Base-by-base conservation (phyloP, 53 echinoderm and acorn worm genomes). In the Apostichopus leukothele region DNA sequence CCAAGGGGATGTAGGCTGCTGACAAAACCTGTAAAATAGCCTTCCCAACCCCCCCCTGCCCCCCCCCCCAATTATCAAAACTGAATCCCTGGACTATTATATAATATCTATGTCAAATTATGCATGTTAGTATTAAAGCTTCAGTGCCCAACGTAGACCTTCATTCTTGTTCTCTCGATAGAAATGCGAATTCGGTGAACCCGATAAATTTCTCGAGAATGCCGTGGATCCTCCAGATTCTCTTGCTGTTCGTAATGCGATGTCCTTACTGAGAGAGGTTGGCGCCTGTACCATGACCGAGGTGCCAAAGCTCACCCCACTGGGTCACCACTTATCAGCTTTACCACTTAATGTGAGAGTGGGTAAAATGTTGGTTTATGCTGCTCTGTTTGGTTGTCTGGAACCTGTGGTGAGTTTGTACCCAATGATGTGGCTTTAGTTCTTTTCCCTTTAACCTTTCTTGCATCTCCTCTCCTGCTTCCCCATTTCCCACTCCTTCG, bases 311-410 rank as follows among this genome's bases (percentile, higher is more conserved):
- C 89, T 96, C 53, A 96, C 96, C 27, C 91, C 96, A 76, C 92
- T 96, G 76, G 96, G 96, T 12, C 92, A 96, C 60, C 95, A 96
- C 83, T 90, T 96, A 16, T 93, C 96, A 19, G 93, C 96, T 8
- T 73, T 96, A 67, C 96, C 96, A 22, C 95, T 96, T 87, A 93
- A 96, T 57, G 96, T 96, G 22, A 89, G 96, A 66, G 93, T 96
- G 9, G 96, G 95, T 52, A 96, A 96, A 89, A 96, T 96, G 96
- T 78, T 96, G 76, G 79, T 96, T 50, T 96, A 95, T 90, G 96
- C 94, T 75, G 96, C 96, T 76, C 90, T 96, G 67, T 95, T 96
- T 95, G 95, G 92, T 74, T 96, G 96, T 80, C 78, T 96, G 84
- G 96, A 96, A 75, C 96, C 96, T 75, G 91, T 96, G 91, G 96